These are phyloP conservation scores for Caenorhabditis inopinata DNA, from an alignment of 1,140 invertebrate species.

Conservation along the genomic window DNA sequence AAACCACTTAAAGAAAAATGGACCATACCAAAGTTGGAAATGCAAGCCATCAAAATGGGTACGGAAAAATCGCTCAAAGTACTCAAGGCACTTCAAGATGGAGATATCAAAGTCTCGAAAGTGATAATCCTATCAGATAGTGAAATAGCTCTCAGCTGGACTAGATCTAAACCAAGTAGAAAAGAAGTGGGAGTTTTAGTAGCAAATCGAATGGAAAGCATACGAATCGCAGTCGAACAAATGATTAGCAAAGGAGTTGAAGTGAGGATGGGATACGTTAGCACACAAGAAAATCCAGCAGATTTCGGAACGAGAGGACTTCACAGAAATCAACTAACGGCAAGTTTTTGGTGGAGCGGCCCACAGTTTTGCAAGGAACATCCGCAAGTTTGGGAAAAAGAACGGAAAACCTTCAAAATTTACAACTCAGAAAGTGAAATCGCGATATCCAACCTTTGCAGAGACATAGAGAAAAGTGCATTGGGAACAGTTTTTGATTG, in stretches of 20 bases:
- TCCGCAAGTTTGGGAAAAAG: background rate
- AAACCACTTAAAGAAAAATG: slow-evolving; percentile 2
- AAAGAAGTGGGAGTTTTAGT: background rate
- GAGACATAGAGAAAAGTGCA: background rate
- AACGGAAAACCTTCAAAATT: background rate
- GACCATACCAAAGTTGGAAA: slow-evolving; percentile 30
- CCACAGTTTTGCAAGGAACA: background rate
- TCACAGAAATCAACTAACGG: background rate
- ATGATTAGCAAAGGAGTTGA: background rate
- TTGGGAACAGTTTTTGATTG: background rate
- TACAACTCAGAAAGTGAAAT: background rate
- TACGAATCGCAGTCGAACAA: background rate
- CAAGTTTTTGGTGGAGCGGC: background rate
- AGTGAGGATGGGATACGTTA: background rate
- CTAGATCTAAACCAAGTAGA: background rate
- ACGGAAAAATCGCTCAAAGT: background rate
- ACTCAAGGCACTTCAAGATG: background rate
- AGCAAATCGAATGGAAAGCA: background rate
- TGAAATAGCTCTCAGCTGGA: background rate
- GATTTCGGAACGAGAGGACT: background rate
- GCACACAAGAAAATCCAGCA: background rate
- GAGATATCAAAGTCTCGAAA: background rate
- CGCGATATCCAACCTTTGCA: background rate
- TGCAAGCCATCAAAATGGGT: background rate
- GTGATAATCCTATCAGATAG: background rate